Base-by-base conservation (phyloP, 2,888 invertebrate genomes). In the Philereme transversata region DNA sequence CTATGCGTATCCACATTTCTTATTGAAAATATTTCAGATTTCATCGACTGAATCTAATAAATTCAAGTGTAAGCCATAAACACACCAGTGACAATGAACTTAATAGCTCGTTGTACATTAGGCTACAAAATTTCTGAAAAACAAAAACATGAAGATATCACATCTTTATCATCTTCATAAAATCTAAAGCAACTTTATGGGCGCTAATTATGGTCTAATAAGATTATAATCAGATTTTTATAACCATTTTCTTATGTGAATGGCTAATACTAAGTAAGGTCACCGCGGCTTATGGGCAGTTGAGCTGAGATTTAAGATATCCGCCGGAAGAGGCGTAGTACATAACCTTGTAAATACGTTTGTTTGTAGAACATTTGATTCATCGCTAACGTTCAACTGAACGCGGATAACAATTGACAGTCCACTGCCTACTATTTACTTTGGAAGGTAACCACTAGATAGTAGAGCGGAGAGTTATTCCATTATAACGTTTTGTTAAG, bases 371-470 rank as follows among this genome's bases (percentile, higher is more conserved):
- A 55, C 40, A 60, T 47, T 57, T 52, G 49, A 62, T 53, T 36
- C 43, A 57, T 48, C 38, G 34, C 50, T 50, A 6, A 33, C 53
- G 56, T 41, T 64, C 66, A 67, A 67, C 66, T 72, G 69, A 78
- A 80, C 77, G 76, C 76, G 79, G 76, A 82, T 84, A 82, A 82
- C 80, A 84, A 74, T 75, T 79, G 71, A 71, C 81, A 84, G 74
- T 74, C 76, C 69, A 69, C 70, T 78, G 76, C 79, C 81, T 76
- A 78, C 78, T 69, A 51, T 60, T 62, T 64, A 68, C 61, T 62
- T 65, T 64, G 73, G 85, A 88, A 88, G 90, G 89, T 86, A 84
- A 56, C 46, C 62, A 67, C 86, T 87, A 82, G 83, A 87, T 85
- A 84, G 68, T 73, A 78, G 84, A 78, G 71, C 82, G 81, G 72